Conservation (phyloP, 37 sponge, comb jelly and placozoan species). For the Oscarella lobularis region DNA sequence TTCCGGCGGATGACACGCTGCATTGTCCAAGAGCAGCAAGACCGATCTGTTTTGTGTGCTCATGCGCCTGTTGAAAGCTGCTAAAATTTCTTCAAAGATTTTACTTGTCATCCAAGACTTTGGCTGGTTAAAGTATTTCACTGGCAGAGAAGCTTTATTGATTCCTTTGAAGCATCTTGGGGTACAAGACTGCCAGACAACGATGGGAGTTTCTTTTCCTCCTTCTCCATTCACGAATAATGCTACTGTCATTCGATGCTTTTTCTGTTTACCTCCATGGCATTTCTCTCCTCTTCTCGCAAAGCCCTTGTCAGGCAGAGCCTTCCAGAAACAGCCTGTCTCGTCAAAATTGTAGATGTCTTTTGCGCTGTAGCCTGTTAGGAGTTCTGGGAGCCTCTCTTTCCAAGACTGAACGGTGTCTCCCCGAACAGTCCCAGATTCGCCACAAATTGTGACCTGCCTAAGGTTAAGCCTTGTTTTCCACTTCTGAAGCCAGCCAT, state of each 20-base stretch:
- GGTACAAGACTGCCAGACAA: slow-evolving; percentile 55
- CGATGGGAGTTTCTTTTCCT: slow-evolving; percentile 30
- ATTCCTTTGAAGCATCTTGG: slow-evolving; percentile 41
- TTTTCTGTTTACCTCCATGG: slow-evolving; percentile 47
- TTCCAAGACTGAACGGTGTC: slow-evolving; percentile 29
- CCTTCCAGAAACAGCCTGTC: slow-evolving; percentile 21
- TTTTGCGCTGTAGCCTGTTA: slow-evolving; percentile 12
- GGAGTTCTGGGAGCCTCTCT: slow-evolving; percentile 30
- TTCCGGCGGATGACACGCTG: slow-evolving; percentile 43
- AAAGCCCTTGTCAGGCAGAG: slow-evolving; percentile 35
- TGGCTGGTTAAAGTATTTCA: slow-evolving; percentile 36
- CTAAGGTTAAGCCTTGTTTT: slow-evolving; percentile 28
- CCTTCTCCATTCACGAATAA: slow-evolving; percentile 55
- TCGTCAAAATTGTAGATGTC: slow-evolving; percentile 31
- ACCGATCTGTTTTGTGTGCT: slow-evolving; percentile 14
- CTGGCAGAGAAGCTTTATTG: slow-evolving; percentile 35
- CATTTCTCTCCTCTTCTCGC: slow-evolving; percentile 33
- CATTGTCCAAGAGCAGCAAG: slow-evolving; percentile 51
- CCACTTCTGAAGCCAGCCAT: slow-evolving; percentile 37
- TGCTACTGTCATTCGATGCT: slow-evolving; percentile 39
- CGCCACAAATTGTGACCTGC: slow-evolving; percentile 21
- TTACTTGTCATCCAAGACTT: slow-evolving; percentile 51
- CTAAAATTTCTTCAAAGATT: slow-evolving; percentile 35
- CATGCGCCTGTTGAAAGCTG: slow-evolving; percentile 17
- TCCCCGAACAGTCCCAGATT: slow-evolving; percentile 28